Evolutionary conservation across 2,888 invertebrate genomes (phyloP).

Genomic region (Ophion obscuratus): DNA sequence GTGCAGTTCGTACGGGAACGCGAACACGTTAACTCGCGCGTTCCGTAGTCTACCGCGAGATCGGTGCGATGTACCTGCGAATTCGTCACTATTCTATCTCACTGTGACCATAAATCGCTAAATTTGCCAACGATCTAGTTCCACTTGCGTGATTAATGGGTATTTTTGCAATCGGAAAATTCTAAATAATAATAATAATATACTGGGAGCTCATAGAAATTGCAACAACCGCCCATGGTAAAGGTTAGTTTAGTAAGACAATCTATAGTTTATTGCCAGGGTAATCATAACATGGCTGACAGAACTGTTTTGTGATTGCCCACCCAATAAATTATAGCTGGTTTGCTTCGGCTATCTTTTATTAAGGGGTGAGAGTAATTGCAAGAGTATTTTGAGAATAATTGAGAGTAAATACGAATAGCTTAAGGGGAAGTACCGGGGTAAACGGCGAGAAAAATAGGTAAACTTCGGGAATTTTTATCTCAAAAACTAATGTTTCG

Average conservation of each 20-base stretch:
- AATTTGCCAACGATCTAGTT: neutral
- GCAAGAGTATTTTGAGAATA: neutral
- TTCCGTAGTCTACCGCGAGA: constrained; percentile 27
- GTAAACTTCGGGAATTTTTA: no score
- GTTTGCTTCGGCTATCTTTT: neutral
- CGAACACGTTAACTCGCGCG: constrained; percentile 67
- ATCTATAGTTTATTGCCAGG: neutral
- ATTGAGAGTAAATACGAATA: no score
- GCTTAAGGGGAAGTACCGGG: no score
- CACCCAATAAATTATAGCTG: neutral
- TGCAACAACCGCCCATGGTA: neutral
- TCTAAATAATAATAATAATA: neutral
- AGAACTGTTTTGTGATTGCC: neutral
- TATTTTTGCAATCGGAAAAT: neutral
- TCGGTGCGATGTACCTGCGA: constrained; percentile 34
- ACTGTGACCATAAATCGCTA: constrained; percentile 2
- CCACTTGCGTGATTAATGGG: neutral
- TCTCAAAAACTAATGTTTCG: no score
- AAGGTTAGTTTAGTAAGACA: neutral
- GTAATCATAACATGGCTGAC: neutral
- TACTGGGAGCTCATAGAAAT: neutral
- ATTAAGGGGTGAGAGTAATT: neutral
- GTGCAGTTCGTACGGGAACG: constrained; percentile 78
- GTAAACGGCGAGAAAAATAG: no score
- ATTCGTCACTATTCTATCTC: neutral